Evolutionary conservation across 2,888 invertebrate genomes (phyloP).

Genomic region (Lottia gigantea): DNA sequence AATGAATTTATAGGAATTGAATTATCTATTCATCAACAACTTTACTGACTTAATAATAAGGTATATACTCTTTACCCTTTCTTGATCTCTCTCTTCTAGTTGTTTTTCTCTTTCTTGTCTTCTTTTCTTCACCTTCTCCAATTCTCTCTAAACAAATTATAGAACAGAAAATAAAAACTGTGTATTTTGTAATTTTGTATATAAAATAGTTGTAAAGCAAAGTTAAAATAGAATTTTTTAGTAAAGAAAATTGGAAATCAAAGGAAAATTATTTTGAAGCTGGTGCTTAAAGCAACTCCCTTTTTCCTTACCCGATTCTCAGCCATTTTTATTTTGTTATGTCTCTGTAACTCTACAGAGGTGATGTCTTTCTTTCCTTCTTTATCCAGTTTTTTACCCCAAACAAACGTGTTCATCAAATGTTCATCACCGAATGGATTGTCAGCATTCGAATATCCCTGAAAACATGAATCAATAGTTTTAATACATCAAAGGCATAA

Average conservation of each 20-base stretch:
- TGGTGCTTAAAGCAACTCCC: no score
- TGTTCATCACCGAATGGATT: constrained; percentile 99
- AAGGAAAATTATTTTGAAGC: no score
- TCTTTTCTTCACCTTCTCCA: constrained; percentile 78
- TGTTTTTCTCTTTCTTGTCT: constrained; percentile 87
- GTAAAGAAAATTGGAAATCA: no score
- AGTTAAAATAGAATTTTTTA: no score
- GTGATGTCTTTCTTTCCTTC: constrained; percentile 81
- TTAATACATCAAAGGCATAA: no score
- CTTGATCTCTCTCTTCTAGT: constrained; percentile 73
- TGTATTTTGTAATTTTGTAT: no score
- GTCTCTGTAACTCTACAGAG: constrained; percentile 78
- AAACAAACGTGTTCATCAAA: constrained; percentile 93
- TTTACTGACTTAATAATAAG: no score
- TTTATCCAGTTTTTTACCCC: constrained; percentile 94
- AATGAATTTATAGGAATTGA: no score
- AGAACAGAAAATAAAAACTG: no score
- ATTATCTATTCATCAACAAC: no score
- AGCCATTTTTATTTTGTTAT: constrained; percentile 87
- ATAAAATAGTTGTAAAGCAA: no score
- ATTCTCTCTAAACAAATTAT: constrained; percentile 43
- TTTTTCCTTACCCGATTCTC: constrained; percentile 83
- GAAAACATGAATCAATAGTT: constrained; percentile 9
- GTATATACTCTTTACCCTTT: constrained; percentile 72
- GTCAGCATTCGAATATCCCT: constrained; percentile 95